Evolutionary conservation across 2,888 invertebrate genomes (phyloP).

Genomic region (Alviniconcha strummeri): DNA sequence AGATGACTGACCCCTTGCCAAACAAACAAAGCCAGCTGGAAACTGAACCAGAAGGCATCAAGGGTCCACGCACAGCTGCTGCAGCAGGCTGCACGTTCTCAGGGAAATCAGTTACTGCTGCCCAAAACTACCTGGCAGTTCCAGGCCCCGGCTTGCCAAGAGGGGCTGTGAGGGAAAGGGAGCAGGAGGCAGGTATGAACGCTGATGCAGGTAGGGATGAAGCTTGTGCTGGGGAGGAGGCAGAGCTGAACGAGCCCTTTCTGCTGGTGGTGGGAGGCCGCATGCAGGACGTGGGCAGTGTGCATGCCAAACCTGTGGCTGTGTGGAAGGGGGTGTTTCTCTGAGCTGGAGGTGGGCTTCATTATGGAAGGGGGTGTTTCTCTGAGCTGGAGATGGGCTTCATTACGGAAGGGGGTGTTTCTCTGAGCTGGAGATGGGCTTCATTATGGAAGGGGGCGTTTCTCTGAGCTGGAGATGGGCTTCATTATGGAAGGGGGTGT

Average conservation of each 20-base stretch:
- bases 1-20: background rate
- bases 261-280: conserved; percentile 56
- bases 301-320: conserved; percentile 48
- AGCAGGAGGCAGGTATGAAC: background rate
- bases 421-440: too few relatives aligned
- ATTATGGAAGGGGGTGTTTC: background rate
- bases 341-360: background rate
- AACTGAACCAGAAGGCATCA: background rate
- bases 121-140: background rate
- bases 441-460: too few relatives aligned
- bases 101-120: background rate
- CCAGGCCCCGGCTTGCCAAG: background rate
- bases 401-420: too few relatives aligned
- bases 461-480: too few relatives aligned
- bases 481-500: too few relatives aligned
- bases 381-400: too few relatives aligned
- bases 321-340: conserved; percentile 48
- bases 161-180: background rate
- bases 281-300: conserved; percentile 46
- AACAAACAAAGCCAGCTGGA: background rate
- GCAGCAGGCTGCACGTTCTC: background rate
- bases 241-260: conserved; percentile 23
- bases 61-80: background rate
- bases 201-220: background rate
- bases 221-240: background rate